phyloP scores from a whole-genome alignment of 37 sponge, comb jelly and placozoan genomes.

The Cladorhizidae sp. region DNA sequence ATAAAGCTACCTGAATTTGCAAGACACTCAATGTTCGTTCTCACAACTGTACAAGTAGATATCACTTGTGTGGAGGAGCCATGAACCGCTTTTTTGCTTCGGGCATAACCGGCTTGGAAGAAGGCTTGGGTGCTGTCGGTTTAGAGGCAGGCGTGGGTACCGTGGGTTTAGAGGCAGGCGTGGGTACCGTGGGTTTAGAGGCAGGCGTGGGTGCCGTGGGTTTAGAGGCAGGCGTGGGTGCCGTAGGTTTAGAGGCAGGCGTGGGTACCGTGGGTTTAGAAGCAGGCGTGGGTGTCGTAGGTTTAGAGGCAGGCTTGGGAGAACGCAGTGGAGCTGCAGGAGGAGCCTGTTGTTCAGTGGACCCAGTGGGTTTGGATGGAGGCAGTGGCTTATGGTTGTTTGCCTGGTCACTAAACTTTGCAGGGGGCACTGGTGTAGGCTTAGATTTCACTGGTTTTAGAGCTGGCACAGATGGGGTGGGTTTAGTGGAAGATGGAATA shows the following conservation, averaged over 20 bases:
- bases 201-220: slow-evolving; percentile 1
- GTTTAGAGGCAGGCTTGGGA: not conserved
- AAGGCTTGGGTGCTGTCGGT: too few relatives aligned
- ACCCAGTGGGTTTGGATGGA: not conserved
- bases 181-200: too few relatives aligned
- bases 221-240: not conserved
- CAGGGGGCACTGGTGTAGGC: not conserved
- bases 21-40: too few relatives aligned
- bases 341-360: not conserved
- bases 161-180: too few relatives aligned
- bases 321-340: not conserved
- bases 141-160: not conserved
- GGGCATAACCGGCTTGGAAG: too few relatives aligned
- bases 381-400: too few relatives aligned
- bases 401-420: not conserved
- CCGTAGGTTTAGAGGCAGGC: not conserved
- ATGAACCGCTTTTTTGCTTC: not conserved
- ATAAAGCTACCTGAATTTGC: too few relatives aligned
- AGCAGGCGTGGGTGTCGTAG: too few relatives aligned
- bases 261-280: too few relatives aligned
- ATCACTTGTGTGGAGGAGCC: not conserved
- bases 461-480: not conserved
- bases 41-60: not conserved
- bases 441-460: not conserved
- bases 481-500: not conserved